Percentiles rank a stretch among this genome's conserved stretches.
Conservation (phyloP, 2,113 vertebrate species). For the Pipra filicauda region DNA sequence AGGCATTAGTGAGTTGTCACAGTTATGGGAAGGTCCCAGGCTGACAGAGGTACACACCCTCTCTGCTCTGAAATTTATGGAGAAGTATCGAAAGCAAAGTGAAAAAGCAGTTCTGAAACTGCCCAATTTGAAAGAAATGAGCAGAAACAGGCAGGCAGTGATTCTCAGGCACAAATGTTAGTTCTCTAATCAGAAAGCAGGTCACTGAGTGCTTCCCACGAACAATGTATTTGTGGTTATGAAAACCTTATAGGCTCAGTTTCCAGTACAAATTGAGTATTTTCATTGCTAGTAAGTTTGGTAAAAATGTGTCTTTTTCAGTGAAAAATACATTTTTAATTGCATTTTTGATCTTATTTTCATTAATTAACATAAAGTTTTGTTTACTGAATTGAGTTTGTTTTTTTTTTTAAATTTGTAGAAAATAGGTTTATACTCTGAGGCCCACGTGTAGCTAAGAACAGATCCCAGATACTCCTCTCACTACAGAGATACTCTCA, state of each 20-base stretch:
- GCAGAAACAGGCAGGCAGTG: neutral
- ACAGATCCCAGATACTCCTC: neutral
- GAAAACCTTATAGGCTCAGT: neutral
- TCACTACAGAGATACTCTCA: neutral
- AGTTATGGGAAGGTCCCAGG: neutral
- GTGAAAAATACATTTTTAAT: neutral
- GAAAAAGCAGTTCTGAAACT: constrained; percentile 20
- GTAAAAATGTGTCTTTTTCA: neutral
- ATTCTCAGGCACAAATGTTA: neutral
- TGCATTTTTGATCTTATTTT: neutral
- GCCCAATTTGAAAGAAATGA: neutral
- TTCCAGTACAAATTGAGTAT: neutral
- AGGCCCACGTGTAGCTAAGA: neutral
- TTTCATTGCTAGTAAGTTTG: neutral
- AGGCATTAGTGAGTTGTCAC: neutral
- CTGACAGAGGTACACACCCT: neutral
- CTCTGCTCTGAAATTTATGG: neutral
- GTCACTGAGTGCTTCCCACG: neutral
- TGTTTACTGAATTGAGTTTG: neutral
- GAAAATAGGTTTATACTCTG: neutral
- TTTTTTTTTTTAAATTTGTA: neutral
- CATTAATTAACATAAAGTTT: neutral
- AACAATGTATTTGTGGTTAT: neutral
- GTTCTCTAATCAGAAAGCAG: neutral
- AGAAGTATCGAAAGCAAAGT: neutral